A percentile compares a stretch with the other conserved stretches of the same genome.
Evolutionary conservation across 2,113 vertebrate genomes (phyloP).

Genomic region (Elephas maximus): DNA sequence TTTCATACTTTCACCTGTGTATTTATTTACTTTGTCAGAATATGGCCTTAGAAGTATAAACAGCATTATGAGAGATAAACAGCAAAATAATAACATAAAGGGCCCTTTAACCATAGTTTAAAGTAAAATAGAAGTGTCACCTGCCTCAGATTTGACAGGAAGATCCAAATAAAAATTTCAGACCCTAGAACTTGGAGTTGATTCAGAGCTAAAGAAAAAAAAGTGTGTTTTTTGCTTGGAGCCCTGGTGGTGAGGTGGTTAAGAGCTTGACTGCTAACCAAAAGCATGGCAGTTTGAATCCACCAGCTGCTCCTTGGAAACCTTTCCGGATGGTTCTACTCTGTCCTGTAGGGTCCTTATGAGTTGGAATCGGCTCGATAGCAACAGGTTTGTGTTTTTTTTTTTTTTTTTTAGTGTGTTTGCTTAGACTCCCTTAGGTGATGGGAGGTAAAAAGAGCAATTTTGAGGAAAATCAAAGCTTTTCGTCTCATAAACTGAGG

Average conservation of each 20-base stretch:
- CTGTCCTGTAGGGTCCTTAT: too few species aligned
- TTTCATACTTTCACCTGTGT: background rate
- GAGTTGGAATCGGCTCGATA: too few species aligned
- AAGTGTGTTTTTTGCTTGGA: background rate
- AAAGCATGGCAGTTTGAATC: too few species aligned
- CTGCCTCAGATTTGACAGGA: background rate
- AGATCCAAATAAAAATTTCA: background rate
- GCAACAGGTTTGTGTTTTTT: too few species aligned
- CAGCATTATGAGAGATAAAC: background rate
- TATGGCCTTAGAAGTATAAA: background rate
- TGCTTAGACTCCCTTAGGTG: background rate
- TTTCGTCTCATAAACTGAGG: background rate
- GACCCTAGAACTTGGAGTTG: background rate
- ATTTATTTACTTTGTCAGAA: background rate
- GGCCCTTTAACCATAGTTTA: background rate
- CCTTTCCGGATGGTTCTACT: too few species aligned
- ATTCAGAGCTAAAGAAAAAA: background rate
- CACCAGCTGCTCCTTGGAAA: too few species aligned
- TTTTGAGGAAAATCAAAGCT: constrained; percentile 15
- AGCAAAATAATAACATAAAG: constrained; percentile 33
- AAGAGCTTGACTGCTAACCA: too few species aligned
- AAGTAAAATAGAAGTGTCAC: background rate
- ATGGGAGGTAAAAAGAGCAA: background rate
- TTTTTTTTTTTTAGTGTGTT: background rate
- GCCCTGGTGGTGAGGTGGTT: too few species aligned